phyloP scores from a whole-genome alignment of 2,113 vertebrate genomes.

The Arvicanthis niloticus region DNA sequence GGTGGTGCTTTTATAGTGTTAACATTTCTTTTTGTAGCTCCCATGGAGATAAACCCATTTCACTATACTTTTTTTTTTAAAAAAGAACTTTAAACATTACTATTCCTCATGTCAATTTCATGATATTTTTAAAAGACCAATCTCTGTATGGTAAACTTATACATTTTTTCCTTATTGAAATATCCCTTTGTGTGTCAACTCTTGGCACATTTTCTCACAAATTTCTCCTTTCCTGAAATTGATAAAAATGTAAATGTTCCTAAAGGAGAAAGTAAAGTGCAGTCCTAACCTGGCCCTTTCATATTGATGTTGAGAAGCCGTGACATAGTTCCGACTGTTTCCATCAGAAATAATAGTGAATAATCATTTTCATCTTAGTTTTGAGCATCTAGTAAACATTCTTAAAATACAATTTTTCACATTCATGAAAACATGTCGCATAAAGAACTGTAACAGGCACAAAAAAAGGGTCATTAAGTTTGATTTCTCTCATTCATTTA shows the following conservation, averaged over 20 bases:
- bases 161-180: slow-evolving; percentile 57
- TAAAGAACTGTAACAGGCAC: background rate
- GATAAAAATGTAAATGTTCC: slow-evolving; percentile 71
- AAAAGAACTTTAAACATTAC: slow-evolving; percentile 54
- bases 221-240: slow-evolving; percentile 66
- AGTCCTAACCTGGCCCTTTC: background rate
- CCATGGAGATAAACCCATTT: background rate
- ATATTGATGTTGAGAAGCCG: background rate
- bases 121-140: slow-evolving; percentile 77
- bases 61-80: slow-evolving; percentile 23
- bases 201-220: slow-evolving; percentile 69
- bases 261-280: slow-evolving; percentile 52
- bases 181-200: slow-evolving; percentile 75
- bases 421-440: background rate
- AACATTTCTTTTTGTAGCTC: slow-evolving; percentile 7
- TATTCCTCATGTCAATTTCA: slow-evolving; percentile 63
- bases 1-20: background rate
- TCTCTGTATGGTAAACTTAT: slow-evolving; percentile 68
- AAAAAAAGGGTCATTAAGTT: background rate
- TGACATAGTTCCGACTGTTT: background rate
- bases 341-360: slow-evolving; percentile 30
- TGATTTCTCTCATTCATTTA: background rate
- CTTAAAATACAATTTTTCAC: background rate
- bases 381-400: background rate
- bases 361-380: background rate